Evolutionary conservation across 2,113 vertebrate genomes (phyloP).

Genomic region (Megaceryle torquata): DNA sequence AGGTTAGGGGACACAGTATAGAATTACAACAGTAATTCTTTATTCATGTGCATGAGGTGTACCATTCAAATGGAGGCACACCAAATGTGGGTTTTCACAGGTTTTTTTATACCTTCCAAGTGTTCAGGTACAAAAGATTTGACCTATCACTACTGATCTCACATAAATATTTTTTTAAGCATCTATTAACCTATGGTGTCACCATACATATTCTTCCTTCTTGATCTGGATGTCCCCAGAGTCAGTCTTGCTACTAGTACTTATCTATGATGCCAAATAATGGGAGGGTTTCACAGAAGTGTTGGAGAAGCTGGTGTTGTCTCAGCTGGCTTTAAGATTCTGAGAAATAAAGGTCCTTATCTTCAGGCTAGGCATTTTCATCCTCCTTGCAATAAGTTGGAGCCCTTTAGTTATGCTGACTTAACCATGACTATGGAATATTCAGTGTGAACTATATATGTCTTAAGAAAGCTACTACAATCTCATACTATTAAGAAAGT

Average conservation of each 20-base stretch:
- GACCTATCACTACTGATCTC: not conserved
- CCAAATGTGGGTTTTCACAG: no score
- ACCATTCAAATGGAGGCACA: rapidly evolving
- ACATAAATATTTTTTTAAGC: not conserved
- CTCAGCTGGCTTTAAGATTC: not conserved
- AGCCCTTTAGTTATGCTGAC: not conserved
- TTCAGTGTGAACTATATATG: not conserved
- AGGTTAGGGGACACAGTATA: not conserved
- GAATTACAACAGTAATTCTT: not conserved
- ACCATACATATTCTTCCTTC: not conserved
- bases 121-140: not conserved
- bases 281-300: not conserved
- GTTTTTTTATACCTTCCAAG: not conserved
- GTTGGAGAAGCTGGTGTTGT: not conserved
- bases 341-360: not conserved
- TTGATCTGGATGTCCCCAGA: not conserved
- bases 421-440: not conserved
- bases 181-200: not conserved
- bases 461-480: not conserved
- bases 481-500: not conserved
- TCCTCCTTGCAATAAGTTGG: not conserved
- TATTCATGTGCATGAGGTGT: not conserved
- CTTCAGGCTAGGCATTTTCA: not conserved
- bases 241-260: not conserved
- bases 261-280: not conserved